Percentiles rank a stretch among this genome's conserved stretches.
Conservation (phyloP, 1,140 invertebrate genomes). For the Pectinophora gossypiella region DNA sequence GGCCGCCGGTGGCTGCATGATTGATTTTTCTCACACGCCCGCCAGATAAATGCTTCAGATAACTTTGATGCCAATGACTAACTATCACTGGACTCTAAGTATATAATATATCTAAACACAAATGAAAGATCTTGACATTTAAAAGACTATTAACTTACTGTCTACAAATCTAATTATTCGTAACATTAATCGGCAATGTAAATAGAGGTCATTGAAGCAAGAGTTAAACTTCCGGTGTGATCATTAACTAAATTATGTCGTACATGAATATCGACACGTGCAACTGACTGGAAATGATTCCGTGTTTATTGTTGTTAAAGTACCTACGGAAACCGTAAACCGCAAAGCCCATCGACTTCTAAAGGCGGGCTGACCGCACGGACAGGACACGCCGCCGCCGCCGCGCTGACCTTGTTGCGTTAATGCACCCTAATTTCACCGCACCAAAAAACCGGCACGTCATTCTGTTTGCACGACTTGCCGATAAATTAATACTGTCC, state of each 20-base stretch:
- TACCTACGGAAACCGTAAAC: conserved; percentile 32
- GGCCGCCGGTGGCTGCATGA: conserved; percentile 23
- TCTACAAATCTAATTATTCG: too few relatives aligned
- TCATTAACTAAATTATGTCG: not conserved
- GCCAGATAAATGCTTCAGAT: conserved; percentile 45
- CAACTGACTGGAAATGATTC: not conserved
- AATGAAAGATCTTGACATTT: too few relatives aligned
- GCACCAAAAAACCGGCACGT: conserved; percentile 55
- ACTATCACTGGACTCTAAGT: too few relatives aligned
- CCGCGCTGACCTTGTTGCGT: conserved; percentile 58
- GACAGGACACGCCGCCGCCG: conserved; percentile 33
- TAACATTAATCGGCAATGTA: too few relatives aligned
- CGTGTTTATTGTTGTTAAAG: conserved; percentile 23
- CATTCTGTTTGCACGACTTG: conserved; percentile 66
- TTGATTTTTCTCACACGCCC: conserved; percentile 42
- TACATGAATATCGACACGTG: not conserved
- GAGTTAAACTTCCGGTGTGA: not conserved
- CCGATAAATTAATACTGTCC: conserved; percentile 64
- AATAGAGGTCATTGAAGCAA: not conserved
- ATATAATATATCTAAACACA: too few relatives aligned
- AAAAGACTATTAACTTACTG: too few relatives aligned
- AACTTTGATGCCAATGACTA: conserved; percentile 15
- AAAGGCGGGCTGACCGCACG: conserved; percentile 32
- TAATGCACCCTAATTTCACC: conserved; percentile 72
- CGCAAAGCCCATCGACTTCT: conserved; percentile 36